These are phyloP conservation scores for Zosterops japonicus DNA, from an alignment of 2,113 vertebrate genomes.

Conservation along the genomic window DNA sequence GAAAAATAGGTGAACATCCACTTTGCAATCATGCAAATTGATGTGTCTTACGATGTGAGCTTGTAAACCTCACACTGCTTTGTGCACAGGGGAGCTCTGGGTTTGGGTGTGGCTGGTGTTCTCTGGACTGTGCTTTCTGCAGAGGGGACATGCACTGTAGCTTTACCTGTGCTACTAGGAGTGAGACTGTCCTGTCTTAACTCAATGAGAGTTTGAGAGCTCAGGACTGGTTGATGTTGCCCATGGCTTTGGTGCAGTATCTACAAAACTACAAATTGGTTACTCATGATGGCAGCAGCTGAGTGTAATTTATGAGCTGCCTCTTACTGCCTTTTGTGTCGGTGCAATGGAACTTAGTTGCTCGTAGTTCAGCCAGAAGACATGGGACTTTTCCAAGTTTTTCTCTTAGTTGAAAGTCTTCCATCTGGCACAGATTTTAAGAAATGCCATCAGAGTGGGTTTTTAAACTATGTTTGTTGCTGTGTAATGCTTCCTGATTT, in stretches of 20 bases:
- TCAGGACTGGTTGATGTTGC: neutral
- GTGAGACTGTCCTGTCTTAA: neutral
- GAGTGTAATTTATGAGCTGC: slow-evolving; percentile 6
- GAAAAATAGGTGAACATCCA: neutral
- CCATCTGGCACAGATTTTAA: neutral
- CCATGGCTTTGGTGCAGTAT: neutral
- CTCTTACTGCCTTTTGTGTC: neutral
- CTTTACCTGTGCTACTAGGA: neutral
- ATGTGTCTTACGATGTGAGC: neutral
- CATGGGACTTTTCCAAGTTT: slow-evolving; percentile 14
- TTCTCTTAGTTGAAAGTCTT: slow-evolving; percentile 5
- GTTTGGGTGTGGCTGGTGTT: neutral
- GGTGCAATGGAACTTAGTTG: neutral
- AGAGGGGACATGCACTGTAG: neutral
- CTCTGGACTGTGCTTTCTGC: neutral
- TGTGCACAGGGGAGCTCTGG: neutral
- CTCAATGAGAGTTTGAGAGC: neutral
- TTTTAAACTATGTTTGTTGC: neutral
- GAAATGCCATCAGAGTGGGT: neutral
- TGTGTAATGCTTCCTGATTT: neutral
- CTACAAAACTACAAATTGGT: neutral
- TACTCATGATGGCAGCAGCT: neutral
- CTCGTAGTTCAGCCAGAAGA: neutral
- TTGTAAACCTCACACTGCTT: neutral
- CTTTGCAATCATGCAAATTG: neutral